Conservation (phyloP, 2,888 invertebrate species). For the Lamellibrachia columna region DNA sequence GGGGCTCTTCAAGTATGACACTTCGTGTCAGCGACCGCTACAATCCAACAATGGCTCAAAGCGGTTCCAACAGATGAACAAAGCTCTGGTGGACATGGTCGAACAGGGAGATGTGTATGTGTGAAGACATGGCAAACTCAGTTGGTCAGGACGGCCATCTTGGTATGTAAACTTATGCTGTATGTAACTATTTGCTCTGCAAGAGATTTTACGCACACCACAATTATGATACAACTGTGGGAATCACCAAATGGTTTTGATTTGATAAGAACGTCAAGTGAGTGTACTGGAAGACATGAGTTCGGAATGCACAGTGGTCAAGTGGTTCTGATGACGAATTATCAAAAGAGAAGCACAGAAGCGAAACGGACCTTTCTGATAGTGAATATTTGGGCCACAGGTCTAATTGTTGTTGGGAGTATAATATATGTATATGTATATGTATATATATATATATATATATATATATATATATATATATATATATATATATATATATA, state of each 20-base stretch:
- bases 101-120: neutral
- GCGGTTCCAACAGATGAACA: conserved; percentile 17
- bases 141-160: neutral
- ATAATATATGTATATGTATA: neutral
- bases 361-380: neutral
- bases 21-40: neutral
- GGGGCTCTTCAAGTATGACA: conserved; percentile 21
- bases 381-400: neutral
- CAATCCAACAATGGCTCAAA: neutral
- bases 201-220: neutral
- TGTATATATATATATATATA: too few species aligned
- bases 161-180: neutral
- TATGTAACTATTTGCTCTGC: neutral
- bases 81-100: neutral
- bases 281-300: neutral
- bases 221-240: neutral
- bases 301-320: neutral
- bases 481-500: too few species aligned
- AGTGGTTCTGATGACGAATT: neutral
- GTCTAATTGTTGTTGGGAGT: neutral
- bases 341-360: neutral
- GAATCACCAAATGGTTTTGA: neutral
- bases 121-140: neutral
- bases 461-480: too few species aligned
- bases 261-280: neutral